A percentile compares a stretch with the other conserved stretches of the same genome.
phyloP scores from a whole-genome alignment of 2,888 invertebrate species.

The Papilio elwesi region DNA sequence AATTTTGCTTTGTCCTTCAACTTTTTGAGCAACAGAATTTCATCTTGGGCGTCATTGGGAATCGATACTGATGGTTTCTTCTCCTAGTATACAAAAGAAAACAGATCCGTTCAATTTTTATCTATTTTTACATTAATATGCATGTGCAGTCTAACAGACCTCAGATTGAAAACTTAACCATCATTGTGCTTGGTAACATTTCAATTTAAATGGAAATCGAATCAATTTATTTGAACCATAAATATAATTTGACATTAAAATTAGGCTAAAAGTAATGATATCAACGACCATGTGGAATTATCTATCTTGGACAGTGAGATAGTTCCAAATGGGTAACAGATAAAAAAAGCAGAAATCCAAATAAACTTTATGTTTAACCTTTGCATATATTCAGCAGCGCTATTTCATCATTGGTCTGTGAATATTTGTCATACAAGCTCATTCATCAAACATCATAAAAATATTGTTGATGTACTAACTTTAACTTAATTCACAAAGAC shows the following conservation, averaged over 20 bases:
- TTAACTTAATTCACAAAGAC: background rate
- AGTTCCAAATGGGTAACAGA: conserved; percentile 48
- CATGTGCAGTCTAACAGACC: conserved; percentile 42
- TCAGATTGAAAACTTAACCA: conserved; percentile 83
- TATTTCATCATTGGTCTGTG: conserved; percentile 62
- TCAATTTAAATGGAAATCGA: conserved; percentile 43
- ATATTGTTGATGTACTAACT: background rate
- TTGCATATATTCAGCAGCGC: conserved; percentile 59
- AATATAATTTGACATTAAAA: conserved; percentile 47
- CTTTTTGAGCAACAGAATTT: conserved; percentile 63
- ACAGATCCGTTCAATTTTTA: background rate
- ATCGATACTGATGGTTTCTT: conserved; percentile 50
- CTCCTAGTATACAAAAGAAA: conserved; percentile 44
- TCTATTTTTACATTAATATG: background rate
- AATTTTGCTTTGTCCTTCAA: conserved; percentile 80
- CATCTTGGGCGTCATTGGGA: conserved; percentile 70
- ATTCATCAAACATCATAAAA: background rate
- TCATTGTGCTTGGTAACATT: conserved; percentile 65
- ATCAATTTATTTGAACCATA: conserved; percentile 46
- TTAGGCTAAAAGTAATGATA: conserved; percentile 50
- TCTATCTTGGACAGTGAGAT: conserved; percentile 40
- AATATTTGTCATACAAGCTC: background rate
- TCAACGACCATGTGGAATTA: conserved; percentile 45
- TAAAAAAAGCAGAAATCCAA: conserved; percentile 44
- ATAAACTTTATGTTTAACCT: conserved; percentile 55